These are phyloP conservation scores for Lepisosteus osseus DNA, from an alignment of 2,113 vertebrate species.

Conservation along the genomic window DNA sequence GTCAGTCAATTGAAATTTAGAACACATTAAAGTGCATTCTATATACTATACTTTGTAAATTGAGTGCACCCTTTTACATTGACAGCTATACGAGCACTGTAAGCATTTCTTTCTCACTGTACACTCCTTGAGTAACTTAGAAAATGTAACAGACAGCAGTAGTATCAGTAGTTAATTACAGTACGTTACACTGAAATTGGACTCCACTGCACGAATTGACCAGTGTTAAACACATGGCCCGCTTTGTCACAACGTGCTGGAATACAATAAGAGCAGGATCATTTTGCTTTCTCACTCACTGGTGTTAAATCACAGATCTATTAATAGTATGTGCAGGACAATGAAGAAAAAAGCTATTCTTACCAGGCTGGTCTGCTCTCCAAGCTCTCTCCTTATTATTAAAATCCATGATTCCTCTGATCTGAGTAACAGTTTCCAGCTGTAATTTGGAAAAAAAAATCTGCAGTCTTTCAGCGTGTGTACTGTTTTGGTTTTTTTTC, in stretches of 20 bases:
- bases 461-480: not conserved
- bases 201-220: not conserved
- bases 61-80: too few species aligned
- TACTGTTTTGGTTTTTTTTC: not conserved
- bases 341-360: conserved; percentile 16
- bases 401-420: conserved; percentile 16
- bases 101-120: not conserved
- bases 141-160: not conserved
- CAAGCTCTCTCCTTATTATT: not conserved
- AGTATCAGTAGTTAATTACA: conserved; percentile 2
- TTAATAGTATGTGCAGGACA: too few species aligned
- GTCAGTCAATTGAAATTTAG: too few species aligned
- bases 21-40: too few species aligned
- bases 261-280: too few species aligned
- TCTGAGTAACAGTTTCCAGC: not conserved
- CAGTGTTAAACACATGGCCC: not conserved
- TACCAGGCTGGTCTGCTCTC: conserved; percentile 25
- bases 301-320: not conserved
- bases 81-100: not conserved
- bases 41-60: too few species aligned
- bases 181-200: not conserved
- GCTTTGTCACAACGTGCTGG: not conserved
- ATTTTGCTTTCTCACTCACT: too few species aligned
- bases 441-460: too few species aligned
- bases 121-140: not conserved